Base-by-base conservation (phyloP, 37 sponge, comb jelly and placozoan species). In the Ianthella basta region DNA sequence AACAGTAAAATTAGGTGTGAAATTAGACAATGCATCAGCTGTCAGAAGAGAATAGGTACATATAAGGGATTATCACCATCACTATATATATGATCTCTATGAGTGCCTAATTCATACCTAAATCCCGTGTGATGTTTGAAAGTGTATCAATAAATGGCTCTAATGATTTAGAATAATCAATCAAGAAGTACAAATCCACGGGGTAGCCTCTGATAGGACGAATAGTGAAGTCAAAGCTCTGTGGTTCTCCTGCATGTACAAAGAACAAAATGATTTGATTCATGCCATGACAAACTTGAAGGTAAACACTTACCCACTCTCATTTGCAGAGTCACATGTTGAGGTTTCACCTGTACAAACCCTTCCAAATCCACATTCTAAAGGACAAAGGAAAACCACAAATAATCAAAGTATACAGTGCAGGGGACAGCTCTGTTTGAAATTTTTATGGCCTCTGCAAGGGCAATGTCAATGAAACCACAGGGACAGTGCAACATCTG, bases 81-180 rank as follows among this genome's bases (percentile, higher is more conserved):
- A 16, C 12, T 33, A 70, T 4, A 6, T 70, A 35, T 25, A 4
- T 13, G 3, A 12, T 12, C 24, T 61, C 37, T n/a, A 70, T 35
- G 3, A 35, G 37, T 34, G 37, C 4, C 8, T 2, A 70, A 23
- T 23, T 16, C 78, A 6, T 23, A 75, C 78, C 44, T 24, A 75
- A 41, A 2, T 53, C 78, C 40, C 40, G 53, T 24, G 54, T 41
- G 1, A 53, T 1, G 21, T 75, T 75, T 44, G 37, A 39, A 1
- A 75, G 0, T 25, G 54, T 41, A 13, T 39, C 54, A 53, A 75
- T 75, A 19, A 75, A 40, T 2, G 23, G 25, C 10, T n/a, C 25
- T 24, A 75, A 15, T n/a, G 78, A 75, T 40, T 10, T 24, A 19
- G 78, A 75, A 75, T 41, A 75, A 15, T 75, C 78, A 36, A 75